Conservation (phyloP, 2,113 vertebrate genomes). For the Onychostoma macrolepis region DNA sequence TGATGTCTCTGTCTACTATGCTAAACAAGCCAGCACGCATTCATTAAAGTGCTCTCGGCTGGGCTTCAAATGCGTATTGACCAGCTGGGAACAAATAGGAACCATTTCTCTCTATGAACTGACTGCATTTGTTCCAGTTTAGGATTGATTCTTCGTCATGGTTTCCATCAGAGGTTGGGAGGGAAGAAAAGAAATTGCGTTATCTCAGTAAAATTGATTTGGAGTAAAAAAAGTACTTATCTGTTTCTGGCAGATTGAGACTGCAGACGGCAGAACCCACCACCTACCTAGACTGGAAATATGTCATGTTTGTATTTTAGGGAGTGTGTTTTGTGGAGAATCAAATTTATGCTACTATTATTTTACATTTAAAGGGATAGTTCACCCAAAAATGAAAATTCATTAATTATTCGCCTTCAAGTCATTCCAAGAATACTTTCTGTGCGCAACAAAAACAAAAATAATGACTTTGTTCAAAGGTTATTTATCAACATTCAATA, state of each 20-base stretch:
- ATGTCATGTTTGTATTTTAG: conserved; percentile 2
- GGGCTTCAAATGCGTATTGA: conserved; percentile 70
- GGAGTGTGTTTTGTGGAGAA: conserved; percentile 13
- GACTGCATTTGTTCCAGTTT: conserved; percentile 72
- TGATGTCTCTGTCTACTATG: conserved; percentile 63
- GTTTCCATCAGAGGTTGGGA: conserved; percentile 64
- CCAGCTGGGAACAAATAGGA: conserved; percentile 72
- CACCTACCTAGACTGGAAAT: not conserved
- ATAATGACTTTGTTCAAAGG: no score
- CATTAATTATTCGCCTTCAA: no score
- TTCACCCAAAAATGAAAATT: no score
- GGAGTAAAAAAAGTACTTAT: conserved; percentile 52
- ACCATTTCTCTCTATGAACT: conserved; percentile 69
- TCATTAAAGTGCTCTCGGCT: conserved; percentile 69
- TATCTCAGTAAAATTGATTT: conserved; percentile 69
- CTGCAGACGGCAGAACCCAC: not conserved
- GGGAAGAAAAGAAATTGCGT: conserved; percentile 64
- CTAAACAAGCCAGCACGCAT: conserved; percentile 72
- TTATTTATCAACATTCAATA: no score
- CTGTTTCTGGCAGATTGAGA: conserved; percentile 60
- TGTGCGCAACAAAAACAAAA: no score
- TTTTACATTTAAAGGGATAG: not conserved
- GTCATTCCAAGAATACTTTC: no score
- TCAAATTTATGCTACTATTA: not conserved
- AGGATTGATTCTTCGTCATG: conserved; percentile 74